Evolutionary conservation across 2,113 vertebrate genomes (phyloP).

Genomic region (Callocephalon fimbriatum): DNA sequence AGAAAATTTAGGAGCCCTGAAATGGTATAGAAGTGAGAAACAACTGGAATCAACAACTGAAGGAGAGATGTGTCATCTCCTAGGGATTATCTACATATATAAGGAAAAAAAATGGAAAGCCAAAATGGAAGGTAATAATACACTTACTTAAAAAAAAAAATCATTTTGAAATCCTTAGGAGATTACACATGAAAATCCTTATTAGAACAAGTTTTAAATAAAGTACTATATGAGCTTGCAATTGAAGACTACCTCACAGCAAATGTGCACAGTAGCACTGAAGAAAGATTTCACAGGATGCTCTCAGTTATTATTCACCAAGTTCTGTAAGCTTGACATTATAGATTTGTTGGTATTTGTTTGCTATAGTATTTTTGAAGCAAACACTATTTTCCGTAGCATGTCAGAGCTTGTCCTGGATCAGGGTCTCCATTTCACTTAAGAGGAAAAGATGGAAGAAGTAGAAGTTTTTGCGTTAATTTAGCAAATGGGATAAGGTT

Average conservation of each 20-base stretch:
- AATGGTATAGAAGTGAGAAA: not conserved
- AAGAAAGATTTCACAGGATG: not conserved
- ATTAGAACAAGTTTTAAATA: not conserved
- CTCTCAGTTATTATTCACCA: not conserved
- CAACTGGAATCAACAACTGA: not conserved
- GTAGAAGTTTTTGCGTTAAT: not conserved
- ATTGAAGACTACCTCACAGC: not conserved
- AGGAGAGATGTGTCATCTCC: not conserved
- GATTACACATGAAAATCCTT: not conserved
- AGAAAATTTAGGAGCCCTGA: not conserved
- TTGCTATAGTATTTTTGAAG: not conserved
- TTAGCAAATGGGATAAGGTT: not conserved
- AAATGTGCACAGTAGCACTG: not conserved
- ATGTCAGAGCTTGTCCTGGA: not conserved
- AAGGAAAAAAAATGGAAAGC: not conserved
- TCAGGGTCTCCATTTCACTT: not conserved
- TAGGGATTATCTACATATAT: not conserved
- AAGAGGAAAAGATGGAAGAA: not conserved
- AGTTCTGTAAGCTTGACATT: not conserved
- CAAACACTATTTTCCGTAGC: not conserved
- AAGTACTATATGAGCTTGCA: not conserved
- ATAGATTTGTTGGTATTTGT: not conserved
- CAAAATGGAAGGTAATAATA: not conserved
- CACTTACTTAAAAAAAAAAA: not conserved
- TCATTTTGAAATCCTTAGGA: not conserved